Percentiles rank a stretch among this genome's conserved stretches.
Conservation (phyloP, 2,888 invertebrate species). For the Aelia acuminata region DNA sequence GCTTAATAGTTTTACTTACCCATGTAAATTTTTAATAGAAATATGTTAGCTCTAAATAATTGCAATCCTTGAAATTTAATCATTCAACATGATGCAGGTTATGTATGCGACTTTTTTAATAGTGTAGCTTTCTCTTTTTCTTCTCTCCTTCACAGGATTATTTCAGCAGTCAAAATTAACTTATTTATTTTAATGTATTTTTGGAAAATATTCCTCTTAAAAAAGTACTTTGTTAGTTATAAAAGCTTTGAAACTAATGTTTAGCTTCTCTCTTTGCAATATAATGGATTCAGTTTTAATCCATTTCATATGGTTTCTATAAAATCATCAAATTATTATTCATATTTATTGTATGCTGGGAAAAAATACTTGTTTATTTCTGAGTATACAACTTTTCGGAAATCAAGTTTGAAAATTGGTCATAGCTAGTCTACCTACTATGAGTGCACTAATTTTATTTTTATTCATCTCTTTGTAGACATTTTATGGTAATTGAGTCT, state of each 20-base stretch:
- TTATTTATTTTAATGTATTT: neutral
- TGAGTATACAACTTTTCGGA: too few relatives aligned
- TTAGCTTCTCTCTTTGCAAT: neutral
- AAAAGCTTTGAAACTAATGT: neutral
- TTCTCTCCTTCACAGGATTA: neutral
- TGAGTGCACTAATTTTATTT: too few relatives aligned
- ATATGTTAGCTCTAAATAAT: neutral
- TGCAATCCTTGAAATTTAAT: neutral
- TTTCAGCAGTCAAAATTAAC: neutral
- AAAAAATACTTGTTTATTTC: too few relatives aligned
- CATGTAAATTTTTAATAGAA: neutral
- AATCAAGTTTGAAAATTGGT: too few relatives aligned
- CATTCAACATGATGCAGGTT: neutral
- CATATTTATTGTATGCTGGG: too few relatives aligned
- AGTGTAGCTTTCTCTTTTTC: neutral
- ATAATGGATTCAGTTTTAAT: neutral
- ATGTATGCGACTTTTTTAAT: neutral
- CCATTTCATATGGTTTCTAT: neutral
- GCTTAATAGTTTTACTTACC: neutral
- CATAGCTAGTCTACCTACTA: too few relatives aligned
- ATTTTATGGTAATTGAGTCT: too few relatives aligned
- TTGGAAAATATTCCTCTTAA: neutral
- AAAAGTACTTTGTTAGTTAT: too few relatives aligned
- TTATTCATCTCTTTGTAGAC: too few relatives aligned
- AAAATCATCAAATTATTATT: neutral